Percentiles rank a stretch among this genome's conserved stretches.
Evolutionary conservation across 1,140 invertebrate genomes (phyloP).

Genomic region (Hypsibius dujardini): DNA sequence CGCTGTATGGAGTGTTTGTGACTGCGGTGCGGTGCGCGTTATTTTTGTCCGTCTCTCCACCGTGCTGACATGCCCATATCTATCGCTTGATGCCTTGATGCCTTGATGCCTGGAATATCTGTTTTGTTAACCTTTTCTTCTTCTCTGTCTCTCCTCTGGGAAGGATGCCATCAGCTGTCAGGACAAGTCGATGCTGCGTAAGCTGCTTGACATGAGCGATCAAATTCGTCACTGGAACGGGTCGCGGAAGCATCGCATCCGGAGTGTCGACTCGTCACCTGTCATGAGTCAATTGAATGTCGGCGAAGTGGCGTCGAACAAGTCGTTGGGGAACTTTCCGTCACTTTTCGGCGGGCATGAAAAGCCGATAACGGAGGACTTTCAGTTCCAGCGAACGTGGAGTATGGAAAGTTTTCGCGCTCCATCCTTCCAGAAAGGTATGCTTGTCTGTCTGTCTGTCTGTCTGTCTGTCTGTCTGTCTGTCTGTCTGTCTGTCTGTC

Average conservation of each 20-base stretch:
- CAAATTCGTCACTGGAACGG: slow-evolving; percentile 14
- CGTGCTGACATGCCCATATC: no score
- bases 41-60: no score
- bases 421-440: background rate
- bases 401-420: background rate
- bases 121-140: background rate
- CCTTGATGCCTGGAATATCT: background rate
- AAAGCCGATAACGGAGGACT: background rate
- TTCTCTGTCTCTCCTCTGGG: background rate
- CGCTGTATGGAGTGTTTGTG: no score
- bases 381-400: background rate
- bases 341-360: no score
- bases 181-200: background rate
- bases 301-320: no score
- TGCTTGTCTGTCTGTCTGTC: no score
- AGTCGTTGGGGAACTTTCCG: no score
- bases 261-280: slow-evolving; percentile 6
- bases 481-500: no score
- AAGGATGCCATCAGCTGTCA: background rate
- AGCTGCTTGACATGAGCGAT: slow-evolving; percentile 10
- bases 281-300: background rate
- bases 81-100: no score
- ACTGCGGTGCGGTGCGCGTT: no score
- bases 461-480: no score
- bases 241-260: background rate